A percentile compares a stretch with the other conserved stretches of the same genome.
phyloP scores from a whole-genome alignment of 2,113 vertebrate genomes.

The Brachirus orientalis region DNA sequence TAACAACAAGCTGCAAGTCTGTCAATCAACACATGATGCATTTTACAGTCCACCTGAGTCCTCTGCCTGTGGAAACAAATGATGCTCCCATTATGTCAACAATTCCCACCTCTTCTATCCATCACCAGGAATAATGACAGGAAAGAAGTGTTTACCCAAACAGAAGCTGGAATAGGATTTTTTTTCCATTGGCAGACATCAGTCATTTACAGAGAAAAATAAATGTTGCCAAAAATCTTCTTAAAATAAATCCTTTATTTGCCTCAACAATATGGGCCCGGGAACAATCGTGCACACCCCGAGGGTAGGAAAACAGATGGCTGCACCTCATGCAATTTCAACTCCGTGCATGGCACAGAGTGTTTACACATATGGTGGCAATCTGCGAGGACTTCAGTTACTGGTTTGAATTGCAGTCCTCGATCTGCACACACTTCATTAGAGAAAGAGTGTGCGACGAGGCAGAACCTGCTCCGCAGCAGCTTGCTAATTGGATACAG shows the following conservation, averaged over 20 bases:
- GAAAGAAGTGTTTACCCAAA: constrained; percentile 14
- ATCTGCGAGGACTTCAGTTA: constrained; percentile 51
- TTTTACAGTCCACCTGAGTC: background rate
- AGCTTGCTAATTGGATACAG: constrained; percentile 58
- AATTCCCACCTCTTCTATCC: constrained; percentile 7
- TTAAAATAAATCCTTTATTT: constrained; percentile 35
- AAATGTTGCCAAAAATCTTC: background rate
- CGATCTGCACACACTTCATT: constrained; percentile 36
- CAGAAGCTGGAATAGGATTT: constrained; percentile 16
- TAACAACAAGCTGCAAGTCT: background rate
- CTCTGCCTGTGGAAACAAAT: background rate
- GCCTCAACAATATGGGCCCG: constrained; percentile 24
- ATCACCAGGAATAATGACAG: constrained; percentile 14
- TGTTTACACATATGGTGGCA: constrained; percentile 62
- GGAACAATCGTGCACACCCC: constrained; percentile 24
- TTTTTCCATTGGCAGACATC: constrained; percentile 30
- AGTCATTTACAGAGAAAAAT: constrained; percentile 37
- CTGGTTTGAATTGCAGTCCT: constrained; percentile 36
- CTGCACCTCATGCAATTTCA: constrained; percentile 40
- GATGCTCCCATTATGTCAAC: constrained; percentile 19
- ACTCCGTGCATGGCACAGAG: constrained; percentile 19
- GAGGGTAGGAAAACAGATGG: constrained; percentile 57
- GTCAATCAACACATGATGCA: background rate
- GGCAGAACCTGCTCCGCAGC: constrained; percentile 33
- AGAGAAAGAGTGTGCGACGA: constrained; percentile 22